Base-by-base conservation (phyloP, 2,888 invertebrate genomes). In the Gonocerus acuteangulatus region DNA sequence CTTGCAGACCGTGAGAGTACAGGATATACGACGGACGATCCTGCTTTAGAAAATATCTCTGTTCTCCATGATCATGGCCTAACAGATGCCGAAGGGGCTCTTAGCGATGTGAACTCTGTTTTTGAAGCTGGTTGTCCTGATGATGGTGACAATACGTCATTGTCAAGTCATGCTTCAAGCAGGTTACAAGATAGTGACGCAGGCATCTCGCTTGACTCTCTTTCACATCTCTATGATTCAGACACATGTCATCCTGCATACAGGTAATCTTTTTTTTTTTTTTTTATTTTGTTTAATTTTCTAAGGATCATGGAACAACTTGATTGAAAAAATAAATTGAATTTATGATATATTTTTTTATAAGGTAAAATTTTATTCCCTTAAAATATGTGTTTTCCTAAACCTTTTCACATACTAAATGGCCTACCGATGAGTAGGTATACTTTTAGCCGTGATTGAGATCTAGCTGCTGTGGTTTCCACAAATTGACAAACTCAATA, bases 1-100 rank as follows among this genome's bases (percentile, higher is more conserved):
- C 68, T 78, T 27, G 76, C 76, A 49, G 79, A 80, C 65, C 70
- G 77, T 49, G 80, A 81, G 69, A 88, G 87, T 66, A 87, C 88
- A 1, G 89, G 89, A 22, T 90, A 89, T 72, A 88, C 87, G n/a
- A 89, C 89, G 0, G 89, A 90, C 74, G 89, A 90, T 74, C 89
- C 89, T 1, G 89, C 88, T 15, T 77, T 89, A 11, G 89, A 90
- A 74, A 89, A 90, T 74, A 83, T 88, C 52, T 89, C 89, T 42
- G 83, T 90, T 80, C 75, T 89, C 16, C 89, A 90, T 75, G 90
- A 90, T 75, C 86, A 88, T 18, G 89, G 89, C 7, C 80, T 90
- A 47, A 90, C 89, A 1, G 90, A 90, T 76, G 89, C 89, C 9
- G 90, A 91, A 78, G 90, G 80, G 62, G 90, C 89, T 22, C 78